These are phyloP conservation scores for Crenichthys baileyi DNA, from an alignment of 2,797 vertebrate genomes.

Conservation along the genomic window DNA sequence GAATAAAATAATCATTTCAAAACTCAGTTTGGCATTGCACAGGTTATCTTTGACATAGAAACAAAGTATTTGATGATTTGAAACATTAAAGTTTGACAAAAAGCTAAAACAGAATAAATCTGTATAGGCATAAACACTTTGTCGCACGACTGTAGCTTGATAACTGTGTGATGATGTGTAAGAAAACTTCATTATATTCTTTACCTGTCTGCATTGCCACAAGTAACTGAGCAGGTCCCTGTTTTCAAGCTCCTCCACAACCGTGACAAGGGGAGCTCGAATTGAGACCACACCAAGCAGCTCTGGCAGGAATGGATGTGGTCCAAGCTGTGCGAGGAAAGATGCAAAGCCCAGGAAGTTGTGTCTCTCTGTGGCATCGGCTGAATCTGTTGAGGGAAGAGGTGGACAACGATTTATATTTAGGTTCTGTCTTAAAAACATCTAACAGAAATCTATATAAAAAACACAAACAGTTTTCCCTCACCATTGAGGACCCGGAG, in stretches of 20 bases:
- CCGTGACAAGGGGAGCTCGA: slow-evolving; percentile 85
- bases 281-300: slow-evolving; percentile 89
- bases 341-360: slow-evolving; percentile 88
- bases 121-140: background rate
- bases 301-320: slow-evolving; percentile 87
- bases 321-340: slow-evolving; percentile 88
- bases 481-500: slow-evolving; percentile 82
- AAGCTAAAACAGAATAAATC: background rate
- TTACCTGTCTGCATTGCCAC: slow-evolving; percentile 86
- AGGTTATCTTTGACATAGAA: background rate
- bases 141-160: background rate
- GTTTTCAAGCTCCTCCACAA: slow-evolving; percentile 88
- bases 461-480: background rate
- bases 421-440: background rate
- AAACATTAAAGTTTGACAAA: background rate
- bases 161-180: background rate
- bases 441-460: background rate
- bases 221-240: slow-evolving; percentile 89
- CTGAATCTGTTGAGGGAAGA: slow-evolving; percentile 70
- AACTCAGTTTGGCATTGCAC: no score
- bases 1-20: no score
- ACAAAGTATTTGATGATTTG: background rate
- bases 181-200: background rate
- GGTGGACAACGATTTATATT: background rate
- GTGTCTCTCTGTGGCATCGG: slow-evolving; percentile 80